phyloP scores from a whole-genome alignment of 2,797 vertebrate species.

The Helostoma temminkii region DNA sequence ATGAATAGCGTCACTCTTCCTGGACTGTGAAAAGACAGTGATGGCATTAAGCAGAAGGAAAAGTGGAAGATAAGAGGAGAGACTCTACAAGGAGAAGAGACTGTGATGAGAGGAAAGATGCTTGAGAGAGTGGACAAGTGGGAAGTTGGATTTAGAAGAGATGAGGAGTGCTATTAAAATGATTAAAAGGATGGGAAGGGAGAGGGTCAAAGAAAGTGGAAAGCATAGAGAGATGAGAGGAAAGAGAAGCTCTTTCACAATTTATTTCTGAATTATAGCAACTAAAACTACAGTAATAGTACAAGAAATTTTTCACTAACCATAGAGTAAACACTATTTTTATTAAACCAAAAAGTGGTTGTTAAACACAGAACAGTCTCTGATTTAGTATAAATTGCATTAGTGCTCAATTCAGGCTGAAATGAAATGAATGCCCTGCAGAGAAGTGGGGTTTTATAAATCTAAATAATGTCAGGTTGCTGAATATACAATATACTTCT shows the following conservation, averaged over 20 bases:
- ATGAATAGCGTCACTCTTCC: slow-evolving; percentile 58
- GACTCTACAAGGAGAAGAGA: slow-evolving; percentile 36
- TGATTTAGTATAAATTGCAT: background rate
- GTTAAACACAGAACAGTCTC: slow-evolving; percentile 7
- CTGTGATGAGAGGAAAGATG: slow-evolving; percentile 48
- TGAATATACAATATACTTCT: too few relatives aligned
- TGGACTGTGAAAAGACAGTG: slow-evolving; percentile 41
- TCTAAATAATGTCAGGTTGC: too few relatives aligned
- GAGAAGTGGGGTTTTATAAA: too few relatives aligned
- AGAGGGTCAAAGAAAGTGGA: slow-evolving; percentile 32
- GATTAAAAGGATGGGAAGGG: slow-evolving; percentile 59
- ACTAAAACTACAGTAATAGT: slow-evolving; percentile 7
- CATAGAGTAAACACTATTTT: background rate
- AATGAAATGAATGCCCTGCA: too few relatives aligned
- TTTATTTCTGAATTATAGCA: slow-evolving; percentile 21
- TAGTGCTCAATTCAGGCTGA: too few relatives aligned
- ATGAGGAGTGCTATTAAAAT: slow-evolving; percentile 60
- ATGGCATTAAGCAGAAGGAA: slow-evolving; percentile 27
- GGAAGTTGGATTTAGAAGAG: slow-evolving; percentile 48
- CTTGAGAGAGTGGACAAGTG: slow-evolving; percentile 41
- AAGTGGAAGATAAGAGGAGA: slow-evolving; percentile 40
- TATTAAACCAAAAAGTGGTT: background rate
- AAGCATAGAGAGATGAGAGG: slow-evolving; percentile 5
- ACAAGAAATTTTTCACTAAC: background rate
- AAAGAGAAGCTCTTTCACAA: slow-evolving; percentile 24